phyloP scores from a whole-genome alignment of 2,888 invertebrate species.

The Eubasilissa splendida region DNA sequence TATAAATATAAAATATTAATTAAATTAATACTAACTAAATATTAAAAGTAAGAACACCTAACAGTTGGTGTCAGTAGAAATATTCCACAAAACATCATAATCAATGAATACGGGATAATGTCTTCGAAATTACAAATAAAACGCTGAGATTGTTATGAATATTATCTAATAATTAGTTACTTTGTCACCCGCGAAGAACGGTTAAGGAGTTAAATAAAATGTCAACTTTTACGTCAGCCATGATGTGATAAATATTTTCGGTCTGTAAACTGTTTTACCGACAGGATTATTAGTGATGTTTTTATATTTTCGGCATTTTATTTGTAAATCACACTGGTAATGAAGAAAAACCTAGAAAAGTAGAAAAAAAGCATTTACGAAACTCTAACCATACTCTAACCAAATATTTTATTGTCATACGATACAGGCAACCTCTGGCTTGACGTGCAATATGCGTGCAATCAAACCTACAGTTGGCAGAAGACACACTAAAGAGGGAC shows the following conservation, averaged over 20 bases:
- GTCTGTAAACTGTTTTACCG: constrained; percentile 35
- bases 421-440: too few species aligned
- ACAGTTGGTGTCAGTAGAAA: constrained; percentile 12
- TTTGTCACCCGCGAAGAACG: constrained; percentile 29
- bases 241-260: constrained; percentile 50
- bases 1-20: background rate
- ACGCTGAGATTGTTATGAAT: background rate
- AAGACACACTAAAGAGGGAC: too few species aligned
- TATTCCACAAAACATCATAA: constrained; percentile 16
- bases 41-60: constrained; percentile 31
- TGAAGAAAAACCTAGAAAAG: too few species aligned
- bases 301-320: background rate
- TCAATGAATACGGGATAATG: background rate
- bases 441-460: too few species aligned
- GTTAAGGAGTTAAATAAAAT: constrained; percentile 35
- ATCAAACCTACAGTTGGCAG: too few species aligned
- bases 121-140: constrained; percentile 14
- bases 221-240: constrained; percentile 54
- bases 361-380: too few species aligned
- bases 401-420: too few species aligned
- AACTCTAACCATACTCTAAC: too few species aligned
- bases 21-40: constrained; percentile 31
- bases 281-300: constrained; percentile 10
- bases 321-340: too few species aligned
- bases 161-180: constrained; percentile 19